Conservation (phyloP, 2,797 vertebrate genomes). For the Potorous gilbertii region DNA sequence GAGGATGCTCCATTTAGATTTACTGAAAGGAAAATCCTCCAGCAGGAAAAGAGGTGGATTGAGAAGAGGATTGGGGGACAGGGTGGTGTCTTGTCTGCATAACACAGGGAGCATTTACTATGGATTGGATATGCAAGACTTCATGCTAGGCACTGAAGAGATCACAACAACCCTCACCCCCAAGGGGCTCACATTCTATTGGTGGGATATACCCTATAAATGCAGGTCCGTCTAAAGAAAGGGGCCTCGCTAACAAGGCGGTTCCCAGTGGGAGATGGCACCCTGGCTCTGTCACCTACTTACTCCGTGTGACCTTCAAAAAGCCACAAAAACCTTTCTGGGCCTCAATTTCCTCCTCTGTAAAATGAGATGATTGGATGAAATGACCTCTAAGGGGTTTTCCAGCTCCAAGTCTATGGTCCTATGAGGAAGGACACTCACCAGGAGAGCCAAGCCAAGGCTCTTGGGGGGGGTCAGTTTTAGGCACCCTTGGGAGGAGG, state of each 20-base stretch:
- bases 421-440: conserved; percentile 63
- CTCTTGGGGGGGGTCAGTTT: conserved; percentile 17
- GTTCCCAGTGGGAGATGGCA: too few relatives aligned
- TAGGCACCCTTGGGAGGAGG: conserved; percentile 16
- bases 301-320: not conserved
- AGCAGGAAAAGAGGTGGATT: not conserved
- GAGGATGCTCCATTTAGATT: not conserved
- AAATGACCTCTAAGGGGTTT: not conserved
- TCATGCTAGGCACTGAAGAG: not conserved
- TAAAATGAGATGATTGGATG: too few relatives aligned
- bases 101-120: not conserved
- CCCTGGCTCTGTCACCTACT: not conserved
- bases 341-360: not conserved
- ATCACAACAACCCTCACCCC: not conserved
- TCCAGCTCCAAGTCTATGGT: not conserved
- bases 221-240: not conserved
- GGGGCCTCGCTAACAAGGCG: not conserved
- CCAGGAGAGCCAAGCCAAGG: conserved; percentile 53
- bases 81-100: not conserved
- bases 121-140: not conserved
- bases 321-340: not conserved
- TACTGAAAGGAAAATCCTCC: not conserved
- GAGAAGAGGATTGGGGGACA: not conserved
- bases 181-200: not conserved
- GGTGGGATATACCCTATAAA: too few relatives aligned